Evolutionary conservation across 2,797 vertebrate species (phyloP), one percentile per base, ranked within the genome.

Genomic region (Crenuchus spilurus): DNA sequence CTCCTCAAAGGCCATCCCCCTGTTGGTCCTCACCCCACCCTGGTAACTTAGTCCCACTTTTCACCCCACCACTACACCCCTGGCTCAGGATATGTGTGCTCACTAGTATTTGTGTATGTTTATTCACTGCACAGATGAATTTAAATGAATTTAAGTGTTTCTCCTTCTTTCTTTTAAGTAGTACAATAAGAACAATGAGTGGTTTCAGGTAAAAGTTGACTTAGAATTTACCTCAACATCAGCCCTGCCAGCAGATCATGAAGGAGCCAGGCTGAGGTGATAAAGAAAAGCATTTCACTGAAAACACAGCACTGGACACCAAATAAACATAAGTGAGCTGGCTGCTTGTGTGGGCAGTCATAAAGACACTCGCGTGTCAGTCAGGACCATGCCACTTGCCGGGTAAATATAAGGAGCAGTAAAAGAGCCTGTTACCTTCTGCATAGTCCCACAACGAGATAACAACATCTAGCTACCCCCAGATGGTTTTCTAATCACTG

Each of bases 401-500:
- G 18, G 7, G 28, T 61, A 39, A 65, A 54, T 89, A 76, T 89
- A 85, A 73, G 39, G 33, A 51, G 67, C 76, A 26, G 44, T 89
- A 85, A 88, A 89, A 81, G 9, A 54, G 57, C 51, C 77, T 0
- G 28, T 84, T 85, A 84, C 63, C 74, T 48, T 60, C 0, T 31
- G 70, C 26, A 2, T 28, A 74, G 37, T 60, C 72, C 61, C 42
- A 57, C 74, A 61, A 46, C 8, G 63, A 78, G 73, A 79, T 66
- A 75, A 81, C 54, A 70, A 37, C 61, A 41, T 46, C 64, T 58
- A 60, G n/a, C 28, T 54, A 55, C 39, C 61, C 52, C 41, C 85
- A 89, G 80, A 82, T 88, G 88, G 81, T 81, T 87, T 88, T 86
- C 77, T 58, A 75, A 82, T 85, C 83, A 72, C 28, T 57, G 77